Evolutionary conservation across 2,888 invertebrate species (phyloP), one percentile per base, ranked within the genome.

Genomic region (Seira ritae): DNA sequence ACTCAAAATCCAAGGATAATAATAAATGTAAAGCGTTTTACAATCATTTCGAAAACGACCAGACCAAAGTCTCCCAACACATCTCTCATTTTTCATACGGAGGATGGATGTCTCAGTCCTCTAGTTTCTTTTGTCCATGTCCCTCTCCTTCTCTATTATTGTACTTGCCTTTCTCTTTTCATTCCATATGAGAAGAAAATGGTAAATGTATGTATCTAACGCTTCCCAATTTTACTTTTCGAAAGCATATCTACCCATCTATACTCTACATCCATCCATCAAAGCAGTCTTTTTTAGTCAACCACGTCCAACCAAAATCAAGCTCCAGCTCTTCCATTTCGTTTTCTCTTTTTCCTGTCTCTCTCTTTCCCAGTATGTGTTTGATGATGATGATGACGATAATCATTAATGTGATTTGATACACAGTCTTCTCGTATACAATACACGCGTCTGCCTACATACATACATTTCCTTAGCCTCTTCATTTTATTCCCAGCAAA

Each of bases 381-480:
- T 6, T 19, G 69, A n/a, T 69, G 69, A 69, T 66, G 66, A 22
- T 74, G 80, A 80, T 75, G 74, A 74, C 74, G 80, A 75, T 80
- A 80, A 80, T 80, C 75, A 75, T 69, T 75, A 80, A 80, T 80
- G 80, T 80, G 80, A 80, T 80, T 80, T 80, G 80, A 80, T 74
- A 80, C 80, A 80, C 80, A 73, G 80, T 60, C 60, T 3, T 60
- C 17, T 8, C n/a, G 60, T 74, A 80, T 71, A n/a, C n/a, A n/a
- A n/a, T n/a, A 79, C 79, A 79, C 79, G 72, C 79, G 79, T 72
- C 66, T 79, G 12, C 60, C 22, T 66, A 65, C 31, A 17, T 66
- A 37, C 62, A 77, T 62, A 62, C 46, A 68, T 67, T 22, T 10
- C 70, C 1, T 72, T 37, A 4, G 60, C 62, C 73, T 60, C n/a